Percentiles rank a stretch among this genome's conserved stretches.
phyloP scores from a whole-genome alignment of 1,140 invertebrate species.

The Tyrophagus putrescentiae region DNA sequence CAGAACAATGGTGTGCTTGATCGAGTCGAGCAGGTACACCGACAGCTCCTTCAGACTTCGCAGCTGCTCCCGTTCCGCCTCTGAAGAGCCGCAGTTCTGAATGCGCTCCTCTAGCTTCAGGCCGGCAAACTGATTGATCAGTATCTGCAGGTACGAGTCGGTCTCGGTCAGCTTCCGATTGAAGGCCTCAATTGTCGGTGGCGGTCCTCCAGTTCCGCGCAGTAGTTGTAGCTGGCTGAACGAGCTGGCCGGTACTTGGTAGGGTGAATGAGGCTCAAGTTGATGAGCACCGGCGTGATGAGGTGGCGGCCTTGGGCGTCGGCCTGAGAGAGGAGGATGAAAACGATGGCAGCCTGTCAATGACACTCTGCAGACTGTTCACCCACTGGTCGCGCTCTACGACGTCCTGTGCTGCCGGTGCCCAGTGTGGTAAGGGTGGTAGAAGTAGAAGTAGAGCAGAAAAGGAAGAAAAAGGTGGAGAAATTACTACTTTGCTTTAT shows the following conservation, averaged over 20 bases:
- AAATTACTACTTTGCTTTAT: too few relatives aligned
- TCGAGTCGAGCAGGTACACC: slow-evolving; percentile 71
- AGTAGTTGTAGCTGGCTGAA: too few relatives aligned
- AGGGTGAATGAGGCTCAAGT: too few relatives aligned
- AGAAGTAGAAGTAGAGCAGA: too few relatives aligned
- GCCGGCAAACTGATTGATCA: slow-evolving; percentile 77
- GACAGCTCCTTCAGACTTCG: slow-evolving; percentile 36
- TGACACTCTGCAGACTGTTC: slow-evolving; percentile 79
- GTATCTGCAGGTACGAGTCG: slow-evolving; percentile 84
- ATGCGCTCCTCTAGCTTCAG: slow-evolving; percentile 48
- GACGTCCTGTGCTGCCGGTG: slow-evolving; percentile 57
- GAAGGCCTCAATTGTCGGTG: slow-evolving; percentile 57
- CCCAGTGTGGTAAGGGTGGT: too few relatives aligned
- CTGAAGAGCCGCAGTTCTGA: slow-evolving; percentile 44
- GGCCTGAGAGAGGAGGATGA: too few relatives aligned
- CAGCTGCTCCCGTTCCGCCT: slow-evolving; percentile 46
- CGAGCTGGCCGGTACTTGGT: too few relatives aligned
- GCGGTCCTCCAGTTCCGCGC: too few relatives aligned
- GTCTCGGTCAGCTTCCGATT: slow-evolving; percentile 82
- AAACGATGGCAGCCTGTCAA: too few relatives aligned
- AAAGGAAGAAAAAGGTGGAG: too few relatives aligned
- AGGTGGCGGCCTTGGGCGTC: too few relatives aligned
- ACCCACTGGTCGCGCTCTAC: slow-evolving; percentile 93
- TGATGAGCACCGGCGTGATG: too few relatives aligned
- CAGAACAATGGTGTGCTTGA: slow-evolving; percentile 92